Evolutionary conservation across 2,113 vertebrate species (phyloP).

Genomic region (Heteronetta atricapilla): DNA sequence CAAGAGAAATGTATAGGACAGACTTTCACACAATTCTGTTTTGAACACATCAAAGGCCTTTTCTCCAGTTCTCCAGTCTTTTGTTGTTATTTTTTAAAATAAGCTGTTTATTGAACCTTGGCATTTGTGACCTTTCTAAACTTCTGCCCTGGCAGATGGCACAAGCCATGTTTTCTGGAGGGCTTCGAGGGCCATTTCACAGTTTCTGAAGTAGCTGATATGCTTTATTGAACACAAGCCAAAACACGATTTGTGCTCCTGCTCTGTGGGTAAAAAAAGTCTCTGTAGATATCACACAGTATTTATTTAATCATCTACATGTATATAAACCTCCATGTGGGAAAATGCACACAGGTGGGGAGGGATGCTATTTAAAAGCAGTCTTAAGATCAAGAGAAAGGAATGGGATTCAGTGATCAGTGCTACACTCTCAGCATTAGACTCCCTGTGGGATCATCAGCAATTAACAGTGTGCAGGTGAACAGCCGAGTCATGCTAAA

Average conservation of each 20-base stretch:
- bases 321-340: not conserved
- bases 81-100: conserved; percentile 9
- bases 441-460: not conserved
- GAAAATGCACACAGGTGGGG: not conserved
- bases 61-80: not conserved
- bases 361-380: not conserved
- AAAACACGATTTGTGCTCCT: not conserved
- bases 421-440: not conserved
- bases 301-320: not conserved
- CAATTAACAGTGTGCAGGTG: not conserved
- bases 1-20: not conserved
- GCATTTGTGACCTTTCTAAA: conserved; percentile 40
- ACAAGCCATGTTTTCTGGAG: conserved; percentile 45
- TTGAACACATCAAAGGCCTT: not conserved
- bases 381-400: not conserved
- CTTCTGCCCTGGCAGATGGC: conserved; percentile 39
- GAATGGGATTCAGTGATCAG: not conserved
- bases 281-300: not conserved
- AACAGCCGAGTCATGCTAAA: not conserved
- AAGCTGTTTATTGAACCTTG: conserved; percentile 30
- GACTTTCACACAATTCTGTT: not conserved
- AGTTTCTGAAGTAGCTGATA: conserved; percentile 41
- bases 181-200: conserved; percentile 50
- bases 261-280: not conserved
- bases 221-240: not conserved